Percentiles rank a stretch among this genome's conserved stretches.
Evolutionary conservation across 2,888 invertebrate genomes (phyloP).

Genomic region (Cenopis cana): DNA sequence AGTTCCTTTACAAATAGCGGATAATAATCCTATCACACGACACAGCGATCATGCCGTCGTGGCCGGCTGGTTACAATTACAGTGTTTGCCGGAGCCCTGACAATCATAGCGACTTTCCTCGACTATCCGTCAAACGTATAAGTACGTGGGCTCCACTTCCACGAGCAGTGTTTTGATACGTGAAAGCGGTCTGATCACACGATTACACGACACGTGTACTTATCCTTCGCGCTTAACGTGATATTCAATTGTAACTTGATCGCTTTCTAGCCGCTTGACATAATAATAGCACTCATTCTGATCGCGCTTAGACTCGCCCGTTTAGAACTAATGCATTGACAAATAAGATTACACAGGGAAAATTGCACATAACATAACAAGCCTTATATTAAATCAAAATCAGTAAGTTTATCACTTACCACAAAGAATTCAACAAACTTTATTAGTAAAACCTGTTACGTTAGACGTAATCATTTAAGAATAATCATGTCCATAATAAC

Average conservation of each 20-base stretch:
- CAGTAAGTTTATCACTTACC: constrained; percentile 7
- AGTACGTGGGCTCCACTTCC: constrained; percentile 31
- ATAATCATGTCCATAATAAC: constrained; percentile 20
- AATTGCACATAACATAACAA: not conserved
- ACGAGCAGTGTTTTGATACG: constrained; percentile 48
- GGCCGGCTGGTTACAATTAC: constrained; percentile 58
- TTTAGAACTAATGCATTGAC: constrained; percentile 12
- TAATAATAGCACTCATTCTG: constrained; percentile 38
- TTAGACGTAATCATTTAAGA: constrained; percentile 25
- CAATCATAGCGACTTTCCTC: constrained; percentile 63
- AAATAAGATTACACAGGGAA: constrained; percentile 5
- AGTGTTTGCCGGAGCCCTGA: constrained; percentile 56
- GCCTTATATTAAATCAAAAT: not conserved
- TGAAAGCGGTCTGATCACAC: constrained; percentile 70
- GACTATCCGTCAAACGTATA: constrained; percentile 49
- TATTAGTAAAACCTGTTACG: constrained; percentile 16
- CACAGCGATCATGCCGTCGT: constrained; percentile 45
- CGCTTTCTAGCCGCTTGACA: constrained; percentile 62
- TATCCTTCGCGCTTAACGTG: constrained; percentile 60
- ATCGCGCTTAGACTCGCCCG: not conserved
- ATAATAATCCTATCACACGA: constrained; percentile 46
- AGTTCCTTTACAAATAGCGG: constrained; percentile 45
- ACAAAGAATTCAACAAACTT: constrained; percentile 9
- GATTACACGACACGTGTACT: constrained; percentile 64
- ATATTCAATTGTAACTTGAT: constrained; percentile 71